These are phyloP conservation scores for Prunella strophiata DNA, from an alignment of 2,797 vertebrate genomes.

Conservation along the genomic window DNA sequence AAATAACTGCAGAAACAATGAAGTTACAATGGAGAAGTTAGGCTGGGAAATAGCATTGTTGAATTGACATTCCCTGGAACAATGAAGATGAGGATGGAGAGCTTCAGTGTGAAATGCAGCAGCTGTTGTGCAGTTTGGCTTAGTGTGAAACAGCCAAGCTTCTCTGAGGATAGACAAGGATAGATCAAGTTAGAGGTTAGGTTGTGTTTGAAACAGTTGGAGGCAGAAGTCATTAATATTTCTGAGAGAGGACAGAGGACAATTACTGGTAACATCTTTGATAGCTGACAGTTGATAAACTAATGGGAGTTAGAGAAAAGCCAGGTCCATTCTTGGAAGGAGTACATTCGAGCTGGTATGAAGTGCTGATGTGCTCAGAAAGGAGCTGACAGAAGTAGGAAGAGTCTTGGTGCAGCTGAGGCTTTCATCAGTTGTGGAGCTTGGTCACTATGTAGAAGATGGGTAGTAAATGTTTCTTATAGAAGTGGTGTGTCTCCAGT, in stretches of 20 bases:
- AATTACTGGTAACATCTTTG: not conserved
- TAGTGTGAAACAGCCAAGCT: not conserved
- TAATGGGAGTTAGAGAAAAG: not conserved
- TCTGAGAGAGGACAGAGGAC: not conserved
- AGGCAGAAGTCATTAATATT: not conserved
- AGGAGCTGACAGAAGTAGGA: not conserved
- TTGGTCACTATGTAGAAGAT: not conserved
- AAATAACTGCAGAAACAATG: conserved; percentile 14
- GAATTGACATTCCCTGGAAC: not conserved
- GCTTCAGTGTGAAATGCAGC: conserved; percentile 10
- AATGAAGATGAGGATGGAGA: not conserved
- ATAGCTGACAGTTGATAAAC: not conserved
- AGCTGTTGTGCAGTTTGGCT: not conserved
- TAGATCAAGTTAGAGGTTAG: not conserved
- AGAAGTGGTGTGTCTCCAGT: not conserved
- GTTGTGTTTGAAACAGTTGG: not conserved
- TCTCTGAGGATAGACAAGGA: not conserved
- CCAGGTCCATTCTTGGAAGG: not conserved
- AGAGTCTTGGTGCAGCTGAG: not conserved
- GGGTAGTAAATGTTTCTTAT: not conserved
- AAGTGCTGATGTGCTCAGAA: not conserved
- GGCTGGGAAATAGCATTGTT: not conserved
- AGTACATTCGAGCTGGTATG: not conserved
- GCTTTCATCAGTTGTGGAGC: not conserved
- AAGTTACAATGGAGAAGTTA: not conserved